Evolutionary conservation across 2,797 vertebrate species (phyloP).

Genomic region (Lagorchestes hirsutus): DNA sequence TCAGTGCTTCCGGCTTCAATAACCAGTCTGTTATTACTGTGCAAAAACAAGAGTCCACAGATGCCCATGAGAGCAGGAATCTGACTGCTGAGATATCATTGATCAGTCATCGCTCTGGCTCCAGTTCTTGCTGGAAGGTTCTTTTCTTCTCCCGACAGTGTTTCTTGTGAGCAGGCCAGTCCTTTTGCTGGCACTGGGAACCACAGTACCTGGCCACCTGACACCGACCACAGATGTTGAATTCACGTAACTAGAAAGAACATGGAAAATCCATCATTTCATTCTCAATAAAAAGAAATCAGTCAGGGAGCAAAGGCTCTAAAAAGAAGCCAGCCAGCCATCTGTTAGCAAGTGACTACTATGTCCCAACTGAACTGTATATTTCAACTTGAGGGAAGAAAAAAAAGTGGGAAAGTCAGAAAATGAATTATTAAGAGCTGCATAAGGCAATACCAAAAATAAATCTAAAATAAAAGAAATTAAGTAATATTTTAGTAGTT

Average conservation of each 20-base stretch:
- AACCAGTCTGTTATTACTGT: conserved; percentile 83
- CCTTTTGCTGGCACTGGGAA: conserved; percentile 98
- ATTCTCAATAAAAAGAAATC: background rate
- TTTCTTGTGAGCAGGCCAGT: conserved; percentile 99
- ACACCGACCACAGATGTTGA: conserved; percentile 99
- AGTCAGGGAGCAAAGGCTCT: background rate
- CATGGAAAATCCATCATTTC: background rate
- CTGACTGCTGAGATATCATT: background rate
- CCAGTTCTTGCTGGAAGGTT: conserved; percentile 93
- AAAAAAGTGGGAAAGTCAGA: background rate
- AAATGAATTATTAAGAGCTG: background rate
- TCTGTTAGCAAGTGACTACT: background rate
- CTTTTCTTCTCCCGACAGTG: conserved; percentile 98
- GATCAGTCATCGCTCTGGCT: conserved; percentile 94
- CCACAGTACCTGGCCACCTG: conserved; percentile 98
- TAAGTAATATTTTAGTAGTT: background rate
- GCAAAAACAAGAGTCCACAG: conserved; percentile 80
- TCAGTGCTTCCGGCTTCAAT: conserved; percentile 83
- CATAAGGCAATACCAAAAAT: background rate
- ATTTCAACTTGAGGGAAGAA: background rate
- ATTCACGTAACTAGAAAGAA: conserved; percentile 92
- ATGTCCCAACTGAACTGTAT: background rate
- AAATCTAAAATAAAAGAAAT: background rate
- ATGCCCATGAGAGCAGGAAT: conserved; percentile 65
- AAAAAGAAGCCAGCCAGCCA: background rate